Conservation (phyloP, 1,140 invertebrate species). For the Pachypsylla venusta region DNA sequence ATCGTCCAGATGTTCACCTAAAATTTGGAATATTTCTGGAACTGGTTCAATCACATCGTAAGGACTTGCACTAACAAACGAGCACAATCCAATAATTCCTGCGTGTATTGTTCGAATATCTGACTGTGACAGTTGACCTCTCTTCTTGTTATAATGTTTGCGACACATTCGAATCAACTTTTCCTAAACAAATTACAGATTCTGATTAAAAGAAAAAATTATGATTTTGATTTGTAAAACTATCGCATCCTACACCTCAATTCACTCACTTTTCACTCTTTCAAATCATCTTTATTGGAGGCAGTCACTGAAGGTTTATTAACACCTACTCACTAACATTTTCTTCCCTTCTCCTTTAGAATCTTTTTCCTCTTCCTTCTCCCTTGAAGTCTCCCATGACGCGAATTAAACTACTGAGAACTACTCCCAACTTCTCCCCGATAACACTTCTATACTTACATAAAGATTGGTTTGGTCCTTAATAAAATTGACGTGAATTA, state of each 20-base stretch:
- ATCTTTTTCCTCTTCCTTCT: too few species aligned
- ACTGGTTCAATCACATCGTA: constrained; percentile 77
- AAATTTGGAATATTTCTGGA: constrained; percentile 62
- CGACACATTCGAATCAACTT: not conserved
- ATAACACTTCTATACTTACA: too few species aligned
- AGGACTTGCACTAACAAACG: constrained; percentile 74
- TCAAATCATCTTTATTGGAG: too few species aligned
- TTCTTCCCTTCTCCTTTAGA: constrained; percentile 20
- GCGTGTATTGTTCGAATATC: constrained; percentile 46
- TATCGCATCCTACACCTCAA: not conserved
- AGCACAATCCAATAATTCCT: constrained; percentile 74
- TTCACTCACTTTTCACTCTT: too few species aligned
- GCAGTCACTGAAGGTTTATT: too few species aligned
- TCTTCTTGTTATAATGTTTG: constrained; percentile 9
- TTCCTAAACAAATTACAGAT: too few species aligned
- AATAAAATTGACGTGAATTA: constrained; percentile 73
- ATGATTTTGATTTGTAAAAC: constrained; percentile 5
- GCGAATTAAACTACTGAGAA: too few species aligned
- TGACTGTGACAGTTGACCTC: not conserved
- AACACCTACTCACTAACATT: too few species aligned
- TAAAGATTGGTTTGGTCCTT: constrained; percentile 39
- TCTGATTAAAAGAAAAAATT: too few species aligned
- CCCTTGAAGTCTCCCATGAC: too few species aligned
- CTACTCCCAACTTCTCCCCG: too few species aligned
- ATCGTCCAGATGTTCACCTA: constrained; percentile 68